Conservation (phyloP, 2,113 vertebrate species). For the Sinocyclocheilus anshuiensis region DNA sequence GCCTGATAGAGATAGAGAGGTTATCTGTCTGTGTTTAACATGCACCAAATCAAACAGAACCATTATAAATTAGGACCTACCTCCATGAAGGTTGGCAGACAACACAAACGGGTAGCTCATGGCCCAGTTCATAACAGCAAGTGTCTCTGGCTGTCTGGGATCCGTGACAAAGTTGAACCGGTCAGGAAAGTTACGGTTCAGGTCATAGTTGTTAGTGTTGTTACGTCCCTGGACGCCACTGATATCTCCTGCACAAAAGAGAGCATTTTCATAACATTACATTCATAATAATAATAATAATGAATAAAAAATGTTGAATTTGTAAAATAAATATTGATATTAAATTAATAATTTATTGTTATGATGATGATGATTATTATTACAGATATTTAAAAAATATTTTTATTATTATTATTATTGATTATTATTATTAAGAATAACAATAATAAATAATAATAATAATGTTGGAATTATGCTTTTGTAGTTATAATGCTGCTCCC, state of each 20-base stretch:
- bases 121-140: constrained; percentile 91
- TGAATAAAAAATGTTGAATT: background rate
- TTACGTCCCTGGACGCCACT: constrained; percentile 84
- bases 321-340: too few relatives aligned
- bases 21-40: background rate
- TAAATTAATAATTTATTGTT: too few relatives aligned
- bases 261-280: background rate
- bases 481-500: too few relatives aligned
- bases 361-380: too few relatives aligned
- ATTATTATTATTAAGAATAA: too few relatives aligned
- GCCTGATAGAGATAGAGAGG: constrained; percentile 72
- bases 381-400: too few relatives aligned
- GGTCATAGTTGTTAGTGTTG: constrained; percentile 94
- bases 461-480: too few relatives aligned
- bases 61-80: constrained; percentile 59
- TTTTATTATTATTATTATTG: too few relatives aligned
- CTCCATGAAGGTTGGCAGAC: constrained; percentile 96
- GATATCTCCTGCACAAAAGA: constrained; percentile 80
- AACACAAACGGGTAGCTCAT: constrained; percentile 86
- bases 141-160: constrained; percentile 89
- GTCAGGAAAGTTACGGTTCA: constrained; percentile 98
- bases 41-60: background rate
- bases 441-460: too few relatives aligned
- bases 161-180: constrained; percentile 84
- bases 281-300: background rate